Percentiles rank a stretch among this genome's conserved stretches.
Evolutionary conservation across 2,113 vertebrate genomes (phyloP).

Genomic region (Merops nubicus): DNA sequence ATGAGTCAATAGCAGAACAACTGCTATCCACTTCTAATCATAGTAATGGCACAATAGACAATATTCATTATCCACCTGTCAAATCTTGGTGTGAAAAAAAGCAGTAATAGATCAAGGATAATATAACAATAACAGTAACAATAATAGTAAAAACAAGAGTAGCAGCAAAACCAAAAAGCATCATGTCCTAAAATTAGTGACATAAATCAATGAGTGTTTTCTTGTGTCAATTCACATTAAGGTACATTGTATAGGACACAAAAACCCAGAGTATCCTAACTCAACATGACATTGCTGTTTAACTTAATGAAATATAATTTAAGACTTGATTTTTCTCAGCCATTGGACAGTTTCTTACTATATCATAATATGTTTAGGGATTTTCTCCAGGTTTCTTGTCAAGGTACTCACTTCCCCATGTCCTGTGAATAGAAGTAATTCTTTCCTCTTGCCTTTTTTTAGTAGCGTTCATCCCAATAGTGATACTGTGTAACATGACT

Average conservation of each 20-base stretch:
- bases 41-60: constrained; percentile 72
- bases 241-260: constrained; percentile 51
- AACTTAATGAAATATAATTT: constrained; percentile 54
- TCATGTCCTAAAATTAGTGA: constrained; percentile 69
- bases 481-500: neutral
- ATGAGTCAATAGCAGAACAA: constrained; percentile 71
- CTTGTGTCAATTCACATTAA: constrained; percentile 75
- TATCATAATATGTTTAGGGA: neutral
- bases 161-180: neutral
- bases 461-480: neutral
- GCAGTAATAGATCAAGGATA: constrained; percentile 63
- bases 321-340: constrained; percentile 18
- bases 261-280: constrained; percentile 56
- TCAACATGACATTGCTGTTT: constrained; percentile 58
- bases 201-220: constrained; percentile 73
- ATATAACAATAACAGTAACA: constrained; percentile 17
- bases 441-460: neutral
- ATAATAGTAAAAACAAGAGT: neutral
- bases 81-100: constrained; percentile 70
- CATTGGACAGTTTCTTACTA: neutral
- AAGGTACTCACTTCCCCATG: neutral
- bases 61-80: constrained; percentile 75
- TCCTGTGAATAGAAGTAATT: neutral
- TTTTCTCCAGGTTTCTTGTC: neutral
- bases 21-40: constrained; percentile 52